Evolutionary conservation across 2,888 invertebrate species (phyloP).

Genomic region (Ditula angustiorana): DNA sequence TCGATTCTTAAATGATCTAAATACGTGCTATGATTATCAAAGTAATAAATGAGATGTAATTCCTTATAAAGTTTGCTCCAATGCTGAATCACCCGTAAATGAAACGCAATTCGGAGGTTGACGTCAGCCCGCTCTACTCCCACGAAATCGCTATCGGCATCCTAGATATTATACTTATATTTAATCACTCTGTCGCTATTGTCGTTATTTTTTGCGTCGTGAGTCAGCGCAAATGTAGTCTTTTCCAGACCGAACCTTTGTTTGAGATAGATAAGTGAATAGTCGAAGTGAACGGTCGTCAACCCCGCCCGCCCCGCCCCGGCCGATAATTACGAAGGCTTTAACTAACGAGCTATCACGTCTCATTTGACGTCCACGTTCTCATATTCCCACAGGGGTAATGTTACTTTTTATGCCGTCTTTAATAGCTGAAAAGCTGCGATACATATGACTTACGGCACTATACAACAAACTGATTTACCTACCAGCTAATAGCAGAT

Average conservation of each 20-base stretch:
- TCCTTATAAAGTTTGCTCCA: constrained; percentile 22
- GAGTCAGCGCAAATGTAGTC: constrained; percentile 77
- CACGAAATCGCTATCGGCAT: constrained; percentile 29
- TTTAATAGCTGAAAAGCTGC: constrained; percentile 13
- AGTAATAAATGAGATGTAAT: neutral
- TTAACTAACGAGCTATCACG: constrained; percentile 67
- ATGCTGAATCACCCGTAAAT: constrained; percentile 36
- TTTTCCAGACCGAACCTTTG: constrained; percentile 66
- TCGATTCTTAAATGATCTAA: neutral
- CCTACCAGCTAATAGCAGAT: neutral
- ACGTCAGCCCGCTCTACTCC: constrained; percentile 31
- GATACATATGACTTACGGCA: neutral
- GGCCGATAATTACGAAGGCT: constrained; percentile 70
- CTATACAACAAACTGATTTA: neutral
- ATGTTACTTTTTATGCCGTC: constrained; percentile 24
- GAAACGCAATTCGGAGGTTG: constrained; percentile 24
- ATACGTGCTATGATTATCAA: neutral
- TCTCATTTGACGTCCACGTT: constrained; percentile 45
- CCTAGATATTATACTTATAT: constrained; percentile 60
- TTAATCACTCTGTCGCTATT: constrained; percentile 74
- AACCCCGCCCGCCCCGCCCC: constrained; percentile 60
- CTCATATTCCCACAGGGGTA: constrained; percentile 30
- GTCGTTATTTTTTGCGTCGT: constrained; percentile 65
- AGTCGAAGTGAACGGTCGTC: constrained; percentile 73
- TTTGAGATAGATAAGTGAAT: constrained; percentile 81